Base-by-base conservation (phyloP, 2,113 vertebrate genomes). In the Callithrix jacchus region DNA sequence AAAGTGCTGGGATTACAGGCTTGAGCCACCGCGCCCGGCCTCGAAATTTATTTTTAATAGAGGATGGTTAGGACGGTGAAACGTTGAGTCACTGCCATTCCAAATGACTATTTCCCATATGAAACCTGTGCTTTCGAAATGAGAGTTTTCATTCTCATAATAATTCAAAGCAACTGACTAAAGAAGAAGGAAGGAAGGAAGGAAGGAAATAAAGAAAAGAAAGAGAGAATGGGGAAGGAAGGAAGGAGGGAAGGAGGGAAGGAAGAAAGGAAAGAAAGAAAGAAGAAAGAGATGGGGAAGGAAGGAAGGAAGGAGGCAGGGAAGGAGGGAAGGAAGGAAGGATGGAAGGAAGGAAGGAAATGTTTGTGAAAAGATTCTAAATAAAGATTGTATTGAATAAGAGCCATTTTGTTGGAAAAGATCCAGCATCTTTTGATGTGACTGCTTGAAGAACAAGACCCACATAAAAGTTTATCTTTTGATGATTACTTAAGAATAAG, bases 141-240 rank as follows among this genome's bases (percentile, higher is more conserved):
- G 68, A 9, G n/a, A 17, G 10, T n/a, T 87, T 86, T 58, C 25
- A 8, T 10, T 82, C 32, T 87, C 54, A 6, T 3, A 13, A 14
- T 79, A 35, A 16, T 83, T 37, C 77, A 61, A 84, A 93, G 52
- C 35, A 58, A 32, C 54, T 40, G 68, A 35, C 18, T 4, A 76
- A 8, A 16, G 42, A 30, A 16, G 10, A 47, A 49, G 11, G 11
- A 49, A 49, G 11, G 3, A 16, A 49, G 4, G 42, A 25, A 73
- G 27, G 27, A 47, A 76, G 5, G 9, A 20, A 20, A 25, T 0
- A 13, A 49, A 2, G 0, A 20, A 37, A 2, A 49, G n/a, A n/a
- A n/a, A n/a, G n/a, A n/a, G n/a, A n/a, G n/a, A n/a, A n/a, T n/a
- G n/a, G n/a, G n/a, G n/a, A n/a, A 8, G 27, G 21, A 40, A 25